phyloP scores from a whole-genome alignment of 2,888 invertebrate species.

The Hyppa rectilinea region DNA sequence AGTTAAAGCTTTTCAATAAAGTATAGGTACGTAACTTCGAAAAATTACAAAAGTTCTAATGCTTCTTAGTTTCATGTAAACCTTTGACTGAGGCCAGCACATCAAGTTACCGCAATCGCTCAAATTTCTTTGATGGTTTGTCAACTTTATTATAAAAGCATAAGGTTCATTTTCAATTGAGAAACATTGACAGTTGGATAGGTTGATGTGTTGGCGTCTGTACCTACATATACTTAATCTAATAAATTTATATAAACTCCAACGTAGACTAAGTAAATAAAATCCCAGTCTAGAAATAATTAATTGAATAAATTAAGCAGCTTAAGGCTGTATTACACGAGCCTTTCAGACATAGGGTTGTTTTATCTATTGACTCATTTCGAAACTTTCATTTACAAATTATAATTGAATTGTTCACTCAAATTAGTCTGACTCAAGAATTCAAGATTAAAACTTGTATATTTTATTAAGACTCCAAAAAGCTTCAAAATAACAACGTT shows the following conservation, averaged over 20 bases:
- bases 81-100: no score
- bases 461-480: not conserved
- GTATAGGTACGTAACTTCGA: not conserved
- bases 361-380: constrained; percentile 2
- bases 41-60: constrained; percentile 4
- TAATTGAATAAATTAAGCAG: not conserved
- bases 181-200: no score
- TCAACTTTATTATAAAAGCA: no score
- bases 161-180: no score
- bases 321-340: not conserved
- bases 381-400: not conserved
- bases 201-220: no score
- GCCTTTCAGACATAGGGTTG: not conserved
- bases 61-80: not conserved
- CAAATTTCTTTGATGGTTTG: no score
- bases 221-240: no score
- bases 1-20: constrained; percentile 13
- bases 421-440: constrained; percentile 4
- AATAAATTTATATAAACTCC: no score
- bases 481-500: not conserved
- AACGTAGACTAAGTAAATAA: not conserved
- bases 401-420: not conserved
- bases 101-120: no score
- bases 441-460: not conserved
- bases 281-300: not conserved